Percentiles rank a stretch among this genome's conserved stretches.
These are phyloP conservation scores for Hydrocynus forskahlii DNA, from an alignment of 2,797 vertebrate genomes.

Conservation along the genomic window DNA sequence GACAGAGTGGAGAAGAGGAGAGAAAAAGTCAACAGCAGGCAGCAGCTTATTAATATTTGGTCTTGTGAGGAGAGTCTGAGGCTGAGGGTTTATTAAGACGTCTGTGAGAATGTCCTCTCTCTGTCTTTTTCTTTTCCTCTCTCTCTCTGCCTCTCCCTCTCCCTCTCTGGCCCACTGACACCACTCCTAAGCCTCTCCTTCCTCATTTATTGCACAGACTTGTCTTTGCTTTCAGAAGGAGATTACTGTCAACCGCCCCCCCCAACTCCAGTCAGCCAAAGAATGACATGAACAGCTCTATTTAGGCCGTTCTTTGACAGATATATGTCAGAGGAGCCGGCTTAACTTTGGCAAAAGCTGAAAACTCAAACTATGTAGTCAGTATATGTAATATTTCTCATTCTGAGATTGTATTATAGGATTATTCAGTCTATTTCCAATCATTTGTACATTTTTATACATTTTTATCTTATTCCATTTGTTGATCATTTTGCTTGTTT, in stretches of 20 bases:
- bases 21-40: constrained; percentile 55
- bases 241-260: constrained; percentile 60
- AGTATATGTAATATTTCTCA: too few species aligned
- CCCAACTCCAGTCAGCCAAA: constrained; percentile 38
- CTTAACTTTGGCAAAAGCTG: neutral
- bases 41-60: constrained; percentile 61
- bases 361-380: neutral
- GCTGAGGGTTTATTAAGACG: constrained; percentile 58
- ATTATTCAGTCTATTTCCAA: too few species aligned
- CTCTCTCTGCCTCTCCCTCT: constrained; percentile 19
- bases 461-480: too few species aligned
- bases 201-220: constrained; percentile 61
- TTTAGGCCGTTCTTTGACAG: constrained; percentile 46
- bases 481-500: too few species aligned
- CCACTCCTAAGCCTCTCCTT: constrained; percentile 56
- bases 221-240: constrained; percentile 60
- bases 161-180: constrained; percentile 55
- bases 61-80: constrained; percentile 52
- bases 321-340: constrained; percentile 19
- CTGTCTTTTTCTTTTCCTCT: neutral
- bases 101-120: constrained; percentile 49
- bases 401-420: too few species aligned
- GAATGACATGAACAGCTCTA: constrained; percentile 43
- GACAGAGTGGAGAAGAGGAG: constrained; percentile 2
- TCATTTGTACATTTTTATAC: too few species aligned